These are phyloP conservation scores for Mactra quadrangularis DNA, from an alignment of 1,140 invertebrate genomes.

Conservation along the genomic window DNA sequence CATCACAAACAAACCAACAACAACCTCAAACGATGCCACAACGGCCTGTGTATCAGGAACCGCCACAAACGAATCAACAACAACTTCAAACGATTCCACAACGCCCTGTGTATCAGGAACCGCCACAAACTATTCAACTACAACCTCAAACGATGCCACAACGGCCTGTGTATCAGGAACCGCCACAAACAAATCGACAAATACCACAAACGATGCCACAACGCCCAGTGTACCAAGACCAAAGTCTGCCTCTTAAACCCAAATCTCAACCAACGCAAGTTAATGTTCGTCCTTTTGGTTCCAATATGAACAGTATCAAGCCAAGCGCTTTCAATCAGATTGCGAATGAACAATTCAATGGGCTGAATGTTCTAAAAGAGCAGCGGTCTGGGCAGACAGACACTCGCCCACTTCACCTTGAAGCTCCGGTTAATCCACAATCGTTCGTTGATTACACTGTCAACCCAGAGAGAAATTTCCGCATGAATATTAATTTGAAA, in stretches of 20 bases:
- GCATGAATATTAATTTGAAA: conserved; percentile 12
- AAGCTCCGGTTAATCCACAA: neutral
- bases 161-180: neutral
- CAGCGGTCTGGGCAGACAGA: conserved; percentile 25
- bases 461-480: conserved; percentile 19
- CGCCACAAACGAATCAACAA: neutral
- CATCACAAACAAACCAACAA: neutral
- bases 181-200: neutral
- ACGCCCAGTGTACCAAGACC: neutral
- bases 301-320: conserved; percentile 2
- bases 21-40: neutral
- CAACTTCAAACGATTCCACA: neutral
- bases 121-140: neutral
- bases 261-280: neutral
- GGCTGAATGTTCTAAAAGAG: conserved; percentile 10
- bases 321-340: neutral
- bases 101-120: neutral
- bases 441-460: conserved; percentile 18
- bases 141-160: neutral
- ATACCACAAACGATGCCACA: neutral
- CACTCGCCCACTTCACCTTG: conserved; percentile 29
- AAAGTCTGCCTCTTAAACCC: neutral
- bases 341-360: neutral
- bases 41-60: neutral
- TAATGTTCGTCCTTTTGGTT: neutral